A percentile compares a stretch with the other conserved stretches of the same genome.
These are phyloP conservation scores for Acromyrmex charruanus DNA, from an alignment of 1,140 invertebrate species.

Conservation along the genomic window DNA sequence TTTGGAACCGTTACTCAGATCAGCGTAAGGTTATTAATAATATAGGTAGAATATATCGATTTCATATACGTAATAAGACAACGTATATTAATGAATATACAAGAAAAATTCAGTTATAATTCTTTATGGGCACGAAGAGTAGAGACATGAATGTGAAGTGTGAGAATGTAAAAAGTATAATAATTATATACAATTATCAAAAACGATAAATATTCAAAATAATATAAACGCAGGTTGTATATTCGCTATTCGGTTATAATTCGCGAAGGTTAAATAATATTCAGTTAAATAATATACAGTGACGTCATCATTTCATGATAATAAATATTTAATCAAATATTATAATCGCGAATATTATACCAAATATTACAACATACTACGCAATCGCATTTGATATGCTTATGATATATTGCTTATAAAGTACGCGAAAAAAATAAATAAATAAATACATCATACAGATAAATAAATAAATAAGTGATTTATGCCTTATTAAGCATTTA, in stretches of 20 bases:
- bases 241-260: conserved; percentile 6
- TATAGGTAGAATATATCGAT: conserved; percentile 32
- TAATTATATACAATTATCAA: conserved; percentile 21
- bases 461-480: conserved; percentile 66
- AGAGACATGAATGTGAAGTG: not conserved
- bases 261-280: not conserved
- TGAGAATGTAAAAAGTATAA: conserved; percentile 6
- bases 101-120: conserved; percentile 47
- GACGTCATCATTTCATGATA: conserved; percentile 3
- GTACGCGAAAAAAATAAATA: conserved; percentile 58
- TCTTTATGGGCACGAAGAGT: conserved; percentile 21
- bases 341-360: too few relatives aligned
- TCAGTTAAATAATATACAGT: not conserved
- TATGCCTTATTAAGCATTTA: conserved; percentile 68
- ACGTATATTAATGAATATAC: conserved; percentile 41
- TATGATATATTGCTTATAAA: conserved; percentile 61
- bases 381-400: conserved; percentile 73
- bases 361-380: conserved; percentile 15
- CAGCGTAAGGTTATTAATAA: conserved; percentile 2
- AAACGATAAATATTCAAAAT: not conserved
- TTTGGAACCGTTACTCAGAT: conserved; percentile 3
- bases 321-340: conserved; percentile 35
- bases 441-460: conserved; percentile 69
- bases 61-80: conserved; percentile 28
- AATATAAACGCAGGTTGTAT: conserved; percentile 1